Conservation (phyloP, 2,797 vertebrate species). For the Lepus oiostolus region DNA sequence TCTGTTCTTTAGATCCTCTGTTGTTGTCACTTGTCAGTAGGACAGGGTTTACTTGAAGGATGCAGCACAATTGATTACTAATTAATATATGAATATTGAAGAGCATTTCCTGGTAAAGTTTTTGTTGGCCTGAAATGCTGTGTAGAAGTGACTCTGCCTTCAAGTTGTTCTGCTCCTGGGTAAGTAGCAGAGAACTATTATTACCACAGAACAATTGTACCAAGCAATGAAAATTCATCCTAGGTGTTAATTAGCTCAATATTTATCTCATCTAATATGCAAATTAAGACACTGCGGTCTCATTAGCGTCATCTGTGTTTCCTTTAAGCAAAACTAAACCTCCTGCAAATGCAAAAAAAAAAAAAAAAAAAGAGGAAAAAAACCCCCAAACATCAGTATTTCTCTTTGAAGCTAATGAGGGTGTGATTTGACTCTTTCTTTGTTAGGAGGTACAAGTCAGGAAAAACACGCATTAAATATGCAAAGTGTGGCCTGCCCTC, state of each 20-base stretch:
- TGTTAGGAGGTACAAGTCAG: slow-evolving; percentile 74
- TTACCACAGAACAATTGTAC: slow-evolving; percentile 77
- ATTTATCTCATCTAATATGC: slow-evolving; percentile 91
- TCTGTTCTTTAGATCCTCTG: not conserved
- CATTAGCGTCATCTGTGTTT: slow-evolving; percentile 87
- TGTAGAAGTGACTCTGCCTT: slow-evolving; percentile 53
- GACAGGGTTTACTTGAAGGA: not conserved
- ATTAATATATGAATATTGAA: slow-evolving; percentile 30
- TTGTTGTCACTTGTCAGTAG: not conserved
- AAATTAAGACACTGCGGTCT: slow-evolving; percentile 88
- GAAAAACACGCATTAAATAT: slow-evolving; percentile 70
- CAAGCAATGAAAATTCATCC: slow-evolving; percentile 85
- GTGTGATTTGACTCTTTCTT: slow-evolving; percentile 78
- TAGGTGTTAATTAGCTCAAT: slow-evolving; percentile 90
- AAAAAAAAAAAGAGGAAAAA: not conserved
- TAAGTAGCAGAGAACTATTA: slow-evolving; percentile 77
- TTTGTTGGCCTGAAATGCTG: slow-evolving; percentile 6
- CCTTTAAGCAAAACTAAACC: slow-evolving; percentile 88
- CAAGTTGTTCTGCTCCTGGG: slow-evolving; percentile 68
- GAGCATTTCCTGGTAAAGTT: slow-evolving; percentile 27
- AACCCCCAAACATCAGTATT: slow-evolving; percentile 64
- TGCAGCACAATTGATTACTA: not conserved
- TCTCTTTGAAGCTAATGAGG: slow-evolving; percentile 83
- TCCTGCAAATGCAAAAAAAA: slow-evolving; percentile 80
- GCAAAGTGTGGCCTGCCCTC: slow-evolving; percentile 38